A percentile compares a stretch with the other conserved stretches of the same genome.
These are phyloP conservation scores for Mirza zaza DNA, from an alignment of 2,113 vertebrate genomes.

Conservation along the genomic window DNA sequence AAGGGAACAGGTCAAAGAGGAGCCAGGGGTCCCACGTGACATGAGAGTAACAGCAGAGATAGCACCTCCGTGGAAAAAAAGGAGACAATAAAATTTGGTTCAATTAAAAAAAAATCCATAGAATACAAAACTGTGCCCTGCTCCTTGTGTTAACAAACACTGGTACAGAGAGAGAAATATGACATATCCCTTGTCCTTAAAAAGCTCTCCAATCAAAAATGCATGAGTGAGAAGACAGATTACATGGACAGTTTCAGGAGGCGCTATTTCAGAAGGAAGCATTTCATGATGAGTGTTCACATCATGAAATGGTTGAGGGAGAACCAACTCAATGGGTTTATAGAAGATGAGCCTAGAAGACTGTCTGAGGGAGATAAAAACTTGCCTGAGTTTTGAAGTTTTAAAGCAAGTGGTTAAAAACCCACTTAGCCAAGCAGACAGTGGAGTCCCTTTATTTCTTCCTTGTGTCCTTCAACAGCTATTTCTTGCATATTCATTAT, in stretches of 20 bases:
- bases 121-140: background rate
- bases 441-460: background rate
- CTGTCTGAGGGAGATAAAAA: background rate
- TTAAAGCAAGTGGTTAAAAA: background rate
- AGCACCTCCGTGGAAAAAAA: background rate
- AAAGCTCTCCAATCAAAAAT: background rate
- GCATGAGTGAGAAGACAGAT: background rate
- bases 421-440: rapidly evolving
- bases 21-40: rapidly evolving
- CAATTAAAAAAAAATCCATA: background rate
- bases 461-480: background rate
- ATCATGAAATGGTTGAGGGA: too few species aligned
- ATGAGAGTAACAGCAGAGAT: background rate
- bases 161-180: background rate
- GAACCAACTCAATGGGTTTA: rapidly evolving
- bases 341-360: rapidly evolving
- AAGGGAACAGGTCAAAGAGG: background rate
- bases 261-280: background rate
- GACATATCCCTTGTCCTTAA: background rate
- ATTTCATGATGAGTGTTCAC: background rate
- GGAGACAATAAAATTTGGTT: background rate
- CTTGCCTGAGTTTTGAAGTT: background rate
- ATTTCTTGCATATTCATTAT: background rate
- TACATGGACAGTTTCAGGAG: background rate
- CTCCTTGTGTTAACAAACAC: background rate